Evolutionary conservation across 2,888 invertebrate genomes (phyloP).

Genomic region (Melolontha melolontha): DNA sequence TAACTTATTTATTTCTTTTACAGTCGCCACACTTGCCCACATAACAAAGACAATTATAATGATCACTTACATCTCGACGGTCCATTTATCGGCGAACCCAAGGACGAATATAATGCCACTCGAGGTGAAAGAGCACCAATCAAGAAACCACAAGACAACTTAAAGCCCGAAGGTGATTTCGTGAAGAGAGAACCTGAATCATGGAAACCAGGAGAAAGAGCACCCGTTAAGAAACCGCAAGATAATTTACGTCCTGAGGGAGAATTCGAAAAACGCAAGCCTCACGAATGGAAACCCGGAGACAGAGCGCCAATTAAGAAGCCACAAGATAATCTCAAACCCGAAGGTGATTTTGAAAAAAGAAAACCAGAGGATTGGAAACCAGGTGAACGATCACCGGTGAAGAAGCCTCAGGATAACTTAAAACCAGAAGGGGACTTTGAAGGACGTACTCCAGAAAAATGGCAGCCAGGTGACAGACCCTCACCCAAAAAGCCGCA

Average conservation of each 20-base stretch:
- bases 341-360: conserved; percentile 70
- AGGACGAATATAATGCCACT: conserved; percentile 66
- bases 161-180: conserved; percentile 66
- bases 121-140: conserved; percentile 65
- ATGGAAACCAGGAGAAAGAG: conserved; percentile 64
- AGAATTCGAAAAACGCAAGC: conserved; percentile 58
- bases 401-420: conserved; percentile 73
- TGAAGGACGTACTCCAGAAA: conserved; percentile 63
- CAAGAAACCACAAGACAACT: conserved; percentile 65
- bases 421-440: conserved; percentile 67
- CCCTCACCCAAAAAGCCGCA: conserved; percentile 64
- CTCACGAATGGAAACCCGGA: conserved; percentile 60
- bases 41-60: conserved; percentile 72
- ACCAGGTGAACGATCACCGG: conserved; percentile 67
- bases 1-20: conserved; percentile 55
- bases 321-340: conserved; percentile 66
- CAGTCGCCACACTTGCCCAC: conserved; percentile 88
- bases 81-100: conserved; percentile 69
- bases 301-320: conserved; percentile 69
- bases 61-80: conserved; percentile 81
- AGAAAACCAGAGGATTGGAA: conserved; percentile 64
- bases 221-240: conserved; percentile 64
- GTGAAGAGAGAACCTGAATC: conserved; percentile 62
- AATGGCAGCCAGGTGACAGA: conserved; percentile 61
- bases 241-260: conserved; percentile 63